These are phyloP conservation scores for Gallinago media DNA, from an alignment of 2,113 vertebrate species.

Conservation along the genomic window DNA sequence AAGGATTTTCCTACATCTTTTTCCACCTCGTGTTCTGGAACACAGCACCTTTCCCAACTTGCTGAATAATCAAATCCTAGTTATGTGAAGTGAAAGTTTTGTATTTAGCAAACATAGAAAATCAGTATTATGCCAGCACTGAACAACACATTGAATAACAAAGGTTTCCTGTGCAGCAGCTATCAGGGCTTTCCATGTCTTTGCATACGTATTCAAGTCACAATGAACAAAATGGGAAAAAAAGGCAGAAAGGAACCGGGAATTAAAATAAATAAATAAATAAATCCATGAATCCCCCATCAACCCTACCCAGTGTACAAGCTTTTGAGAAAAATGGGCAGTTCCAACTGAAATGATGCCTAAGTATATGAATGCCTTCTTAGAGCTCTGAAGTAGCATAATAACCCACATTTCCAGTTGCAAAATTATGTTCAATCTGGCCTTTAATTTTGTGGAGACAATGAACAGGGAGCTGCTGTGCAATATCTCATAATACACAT, in stretches of 20 bases:
- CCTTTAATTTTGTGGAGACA: neutral
- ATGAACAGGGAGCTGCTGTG: neutral
- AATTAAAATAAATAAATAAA: neutral
- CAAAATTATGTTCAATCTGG: neutral
- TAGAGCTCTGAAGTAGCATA: neutral
- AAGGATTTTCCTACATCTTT: neutral
- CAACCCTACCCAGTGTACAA: neutral
- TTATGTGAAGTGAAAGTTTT: neutral
- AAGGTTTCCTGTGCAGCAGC: neutral
- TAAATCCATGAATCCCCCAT: neutral
- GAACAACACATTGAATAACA: neutral
- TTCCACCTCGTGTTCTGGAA: neutral
- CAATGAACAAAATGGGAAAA: neutral
- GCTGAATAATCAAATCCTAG: neutral
- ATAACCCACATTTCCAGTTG: neutral
- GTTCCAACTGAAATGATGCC: neutral
- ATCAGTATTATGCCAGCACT: neutral
- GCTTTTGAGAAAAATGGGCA: neutral
- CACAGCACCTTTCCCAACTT: neutral
- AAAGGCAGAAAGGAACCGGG: neutral
- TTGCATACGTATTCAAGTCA: neutral
- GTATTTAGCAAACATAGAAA: neutral
- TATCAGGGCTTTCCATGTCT: neutral
- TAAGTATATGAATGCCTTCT: neutral
- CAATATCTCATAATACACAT: neutral